Conservation (phyloP, 2,113 vertebrate species). For the Brienomyrus longianalis region DNA sequence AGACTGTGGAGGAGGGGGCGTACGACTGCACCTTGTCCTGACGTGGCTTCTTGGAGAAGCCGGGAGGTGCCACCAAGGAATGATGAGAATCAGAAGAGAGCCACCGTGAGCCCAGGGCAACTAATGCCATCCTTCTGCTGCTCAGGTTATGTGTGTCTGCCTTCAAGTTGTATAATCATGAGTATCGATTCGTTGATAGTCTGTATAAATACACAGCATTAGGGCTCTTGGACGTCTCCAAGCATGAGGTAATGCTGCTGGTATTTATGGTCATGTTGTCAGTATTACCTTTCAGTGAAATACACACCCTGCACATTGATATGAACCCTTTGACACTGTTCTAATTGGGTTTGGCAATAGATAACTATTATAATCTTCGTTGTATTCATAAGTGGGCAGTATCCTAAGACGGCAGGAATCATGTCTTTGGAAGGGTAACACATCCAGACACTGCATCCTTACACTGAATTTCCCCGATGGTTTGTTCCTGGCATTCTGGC, state of each 20-base stretch:
- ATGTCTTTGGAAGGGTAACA: not conserved
- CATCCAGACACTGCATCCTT: not conserved
- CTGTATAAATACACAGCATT: not conserved
- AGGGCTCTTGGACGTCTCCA: not conserved
- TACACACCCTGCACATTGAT: not conserved
- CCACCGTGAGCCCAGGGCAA: not conserved
- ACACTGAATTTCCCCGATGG: not conserved
- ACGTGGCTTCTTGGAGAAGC: conserved; percentile 29
- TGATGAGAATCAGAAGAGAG: not conserved
- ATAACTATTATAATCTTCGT: not conserved
- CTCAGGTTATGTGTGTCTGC: not conserved
- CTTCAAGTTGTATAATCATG: not conserved
- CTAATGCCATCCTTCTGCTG: not conserved
- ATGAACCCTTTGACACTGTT: not conserved
- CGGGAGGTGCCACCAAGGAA: not conserved
- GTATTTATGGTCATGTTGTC: not conserved
- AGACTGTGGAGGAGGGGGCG: conserved; percentile 70
- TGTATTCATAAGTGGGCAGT: not conserved
- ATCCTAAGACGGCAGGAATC: not conserved
- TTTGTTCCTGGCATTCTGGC: not conserved
- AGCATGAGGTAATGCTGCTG: not conserved
- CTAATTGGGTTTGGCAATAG: not conserved
- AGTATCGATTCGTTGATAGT: not conserved
- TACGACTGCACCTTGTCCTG: conserved; percentile 89
- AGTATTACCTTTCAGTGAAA: conserved; percentile 15